Percentiles rank a stretch among this genome's conserved stretches.
These are phyloP conservation scores for Microcaecilia unicolor DNA, from an alignment of 2,797 vertebrate genomes.

Conservation along the genomic window DNA sequence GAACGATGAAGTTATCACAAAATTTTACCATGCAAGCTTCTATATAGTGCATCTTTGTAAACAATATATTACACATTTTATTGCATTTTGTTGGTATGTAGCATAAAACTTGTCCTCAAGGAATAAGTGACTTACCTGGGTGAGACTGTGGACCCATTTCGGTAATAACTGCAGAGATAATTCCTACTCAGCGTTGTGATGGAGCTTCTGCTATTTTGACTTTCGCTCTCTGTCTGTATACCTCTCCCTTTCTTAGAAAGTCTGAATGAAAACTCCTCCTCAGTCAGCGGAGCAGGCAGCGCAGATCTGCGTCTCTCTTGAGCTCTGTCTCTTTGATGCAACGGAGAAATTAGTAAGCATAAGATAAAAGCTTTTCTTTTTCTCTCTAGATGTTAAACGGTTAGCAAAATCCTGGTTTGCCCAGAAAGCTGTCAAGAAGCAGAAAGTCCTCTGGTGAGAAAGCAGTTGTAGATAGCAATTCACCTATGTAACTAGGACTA, in stretches of 20 bases:
- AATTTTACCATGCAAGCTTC: too few relatives aligned
- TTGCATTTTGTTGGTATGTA: too few relatives aligned
- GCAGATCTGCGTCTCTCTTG: slow-evolving; percentile 27
- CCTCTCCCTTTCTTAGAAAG: slow-evolving; percentile 26
- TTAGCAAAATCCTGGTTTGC: too few relatives aligned
- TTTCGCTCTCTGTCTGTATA: slow-evolving; percentile 11
- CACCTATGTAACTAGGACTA: slow-evolving; percentile 17
- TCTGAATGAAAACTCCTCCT: slow-evolving; percentile 42
- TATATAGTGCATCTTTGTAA: too few relatives aligned
- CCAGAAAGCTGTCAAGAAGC: too few relatives aligned
- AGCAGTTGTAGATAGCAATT: slow-evolving; percentile 22
- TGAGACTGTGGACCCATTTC: slow-evolving; percentile 33
- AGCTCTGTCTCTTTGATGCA: slow-evolving; percentile 24
- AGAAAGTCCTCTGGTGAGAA: slow-evolving; percentile 19
- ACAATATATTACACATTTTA: too few relatives aligned
- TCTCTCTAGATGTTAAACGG: too few relatives aligned
- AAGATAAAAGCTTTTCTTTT: too few relatives aligned
- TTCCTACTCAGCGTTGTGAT: slow-evolving; percentile 20
- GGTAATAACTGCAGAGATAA: slow-evolving; percentile 19
- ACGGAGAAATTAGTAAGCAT: too few relatives aligned
- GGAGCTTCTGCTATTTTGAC: slow-evolving; percentile 17
- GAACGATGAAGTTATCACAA: too few relatives aligned
- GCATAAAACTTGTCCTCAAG: too few relatives aligned
- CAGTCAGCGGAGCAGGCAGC: slow-evolving; percentile 26
- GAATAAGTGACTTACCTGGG: slow-evolving; percentile 35